These are phyloP conservation scores for Lepidurus couesii DNA, from an alignment of 1,140 invertebrate genomes.

Conservation along the genomic window DNA sequence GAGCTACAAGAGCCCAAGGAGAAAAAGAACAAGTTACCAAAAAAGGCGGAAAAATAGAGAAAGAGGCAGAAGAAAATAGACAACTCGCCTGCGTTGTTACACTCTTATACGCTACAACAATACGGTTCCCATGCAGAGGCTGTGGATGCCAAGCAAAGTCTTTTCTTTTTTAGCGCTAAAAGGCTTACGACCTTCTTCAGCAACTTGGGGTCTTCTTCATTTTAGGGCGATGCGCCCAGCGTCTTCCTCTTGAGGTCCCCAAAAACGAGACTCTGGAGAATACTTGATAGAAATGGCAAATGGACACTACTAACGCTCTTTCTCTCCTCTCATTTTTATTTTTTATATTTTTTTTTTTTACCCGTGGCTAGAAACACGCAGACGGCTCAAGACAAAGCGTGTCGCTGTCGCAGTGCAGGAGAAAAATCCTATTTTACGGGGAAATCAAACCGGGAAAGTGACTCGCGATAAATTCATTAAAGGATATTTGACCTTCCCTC, in stretches of 20 bases:
- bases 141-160: background rate
- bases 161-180: background rate
- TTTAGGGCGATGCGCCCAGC: background rate
- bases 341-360: too few relatives aligned
- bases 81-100: background rate
- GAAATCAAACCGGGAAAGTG: too few relatives aligned
- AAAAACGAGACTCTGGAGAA: conserved; percentile 4
- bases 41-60: background rate
- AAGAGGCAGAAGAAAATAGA: background rate
- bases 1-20: background rate
- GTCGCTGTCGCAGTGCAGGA: too few relatives aligned
- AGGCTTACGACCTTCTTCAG: background rate
- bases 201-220: conserved; percentile 6
- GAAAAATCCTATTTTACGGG: too few relatives aligned
- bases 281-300: conserved; percentile 22
- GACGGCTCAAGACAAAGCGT: too few relatives aligned
- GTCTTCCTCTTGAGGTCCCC: background rate
- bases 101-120: conserved; percentile 8
- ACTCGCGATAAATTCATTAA: too few relatives aligned
- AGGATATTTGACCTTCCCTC: background rate
- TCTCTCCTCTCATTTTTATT: background rate
- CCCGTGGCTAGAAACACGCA: too few relatives aligned
- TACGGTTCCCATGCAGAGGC: conserved; percentile 13
- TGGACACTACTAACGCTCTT: conserved; percentile 6
- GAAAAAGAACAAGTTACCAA: background rate